These are phyloP conservation scores for Microchirus variegatus DNA, from an alignment of 2,797 vertebrate genomes.

Conservation along the genomic window DNA sequence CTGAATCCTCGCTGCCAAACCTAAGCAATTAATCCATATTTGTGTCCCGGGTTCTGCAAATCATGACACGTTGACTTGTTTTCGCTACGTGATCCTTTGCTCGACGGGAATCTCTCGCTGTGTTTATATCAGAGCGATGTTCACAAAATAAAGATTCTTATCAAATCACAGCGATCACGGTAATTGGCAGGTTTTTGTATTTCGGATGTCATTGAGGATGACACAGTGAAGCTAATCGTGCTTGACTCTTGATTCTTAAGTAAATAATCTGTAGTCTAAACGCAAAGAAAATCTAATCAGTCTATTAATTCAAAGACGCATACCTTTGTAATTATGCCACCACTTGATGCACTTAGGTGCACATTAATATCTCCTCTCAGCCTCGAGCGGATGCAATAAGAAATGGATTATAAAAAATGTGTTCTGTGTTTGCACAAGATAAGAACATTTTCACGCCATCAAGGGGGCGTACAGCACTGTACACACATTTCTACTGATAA, in stretches of 20 bases:
- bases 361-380: slow-evolving; percentile 39
- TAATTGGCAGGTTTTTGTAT: slow-evolving; percentile 19
- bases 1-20: slow-evolving; percentile 61
- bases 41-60: slow-evolving; percentile 56
- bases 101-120: slow-evolving; percentile 6
- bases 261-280: slow-evolving; percentile 57
- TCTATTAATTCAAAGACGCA: slow-evolving; percentile 39
- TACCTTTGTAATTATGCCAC: slow-evolving; percentile 46
- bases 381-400: slow-evolving; percentile 24
- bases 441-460: slow-evolving; percentile 1
- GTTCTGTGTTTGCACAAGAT: slow-evolving; percentile 3
- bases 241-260: slow-evolving; percentile 38
- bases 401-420: slow-evolving; percentile 9
- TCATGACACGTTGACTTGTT: slow-evolving; percentile 41
- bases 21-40: slow-evolving; percentile 72
- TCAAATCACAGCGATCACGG: slow-evolving; percentile 1
- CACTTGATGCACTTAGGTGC: slow-evolving; percentile 49
- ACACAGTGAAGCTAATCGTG: slow-evolving; percentile 26
- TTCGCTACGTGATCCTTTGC: slow-evolving; percentile 27
- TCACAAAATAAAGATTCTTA: too few relatives aligned
- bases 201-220: slow-evolving; percentile 15
- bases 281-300: slow-evolving; percentile 66
- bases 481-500: not conserved
- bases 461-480: not conserved
- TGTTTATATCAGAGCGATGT: not conserved